These are phyloP conservation scores for Misgurnus mizolepis DNA, from an alignment of 2,113 vertebrate genomes.

Conservation along the genomic window DNA sequence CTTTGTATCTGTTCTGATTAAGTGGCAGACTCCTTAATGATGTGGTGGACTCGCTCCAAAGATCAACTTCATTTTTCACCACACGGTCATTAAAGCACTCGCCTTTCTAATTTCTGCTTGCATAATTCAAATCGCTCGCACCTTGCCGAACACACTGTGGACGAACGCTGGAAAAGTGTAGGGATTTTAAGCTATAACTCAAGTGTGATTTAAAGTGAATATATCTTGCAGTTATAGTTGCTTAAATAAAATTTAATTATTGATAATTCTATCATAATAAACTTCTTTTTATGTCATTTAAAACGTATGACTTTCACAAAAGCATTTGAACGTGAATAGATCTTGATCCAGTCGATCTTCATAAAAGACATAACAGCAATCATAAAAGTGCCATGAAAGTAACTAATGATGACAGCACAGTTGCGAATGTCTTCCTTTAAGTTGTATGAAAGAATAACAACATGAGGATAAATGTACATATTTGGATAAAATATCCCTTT, in stretches of 20 bases:
- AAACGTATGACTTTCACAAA: too few relatives aligned
- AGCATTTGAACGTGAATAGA: too few relatives aligned
- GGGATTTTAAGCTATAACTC: background rate
- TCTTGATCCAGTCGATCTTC: too few relatives aligned
- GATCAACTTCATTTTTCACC: conserved; percentile 77
- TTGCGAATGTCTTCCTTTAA: background rate
- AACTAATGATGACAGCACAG: background rate
- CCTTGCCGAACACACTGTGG: background rate
- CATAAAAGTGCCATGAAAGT: too few relatives aligned
- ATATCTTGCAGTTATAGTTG: background rate
- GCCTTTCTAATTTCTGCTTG: conserved; percentile 53
- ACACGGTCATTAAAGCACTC: conserved; percentile 66
- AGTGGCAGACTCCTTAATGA: conserved; percentile 68
- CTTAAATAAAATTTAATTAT: too few relatives aligned
- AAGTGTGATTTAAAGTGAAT: background rate
- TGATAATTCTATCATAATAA: too few relatives aligned
- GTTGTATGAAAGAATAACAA: background rate
- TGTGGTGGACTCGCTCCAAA: conserved; percentile 68
- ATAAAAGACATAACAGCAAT: too few relatives aligned
- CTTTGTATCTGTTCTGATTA: conserved; percentile 69
- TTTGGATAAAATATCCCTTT: background rate
- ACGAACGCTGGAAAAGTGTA: background rate
- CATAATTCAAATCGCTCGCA: conserved; percentile 56
- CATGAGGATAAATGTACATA: background rate
- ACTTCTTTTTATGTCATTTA: too few relatives aligned